Base-by-base conservation (phyloP, 2,113 vertebrate species). In the Redunca redunca region DNA sequence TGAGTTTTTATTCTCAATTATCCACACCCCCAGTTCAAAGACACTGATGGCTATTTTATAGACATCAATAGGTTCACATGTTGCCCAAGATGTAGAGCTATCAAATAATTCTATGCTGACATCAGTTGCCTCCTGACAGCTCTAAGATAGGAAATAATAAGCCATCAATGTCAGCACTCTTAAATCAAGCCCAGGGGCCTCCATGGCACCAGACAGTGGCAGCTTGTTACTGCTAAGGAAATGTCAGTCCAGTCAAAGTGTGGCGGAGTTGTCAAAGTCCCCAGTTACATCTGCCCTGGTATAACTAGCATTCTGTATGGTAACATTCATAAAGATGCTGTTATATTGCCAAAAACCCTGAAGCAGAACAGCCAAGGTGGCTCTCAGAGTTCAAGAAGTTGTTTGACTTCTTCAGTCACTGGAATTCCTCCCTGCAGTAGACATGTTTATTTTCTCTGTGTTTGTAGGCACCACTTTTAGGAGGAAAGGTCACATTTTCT, bases 101-200 rank as follows among this genome's bases (percentile, higher is more conserved):
- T 98, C 98, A 98, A 98, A 99, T 99, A 99, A 99, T 99, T 99
- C 99, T 99, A 98, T 98, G 98, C 98, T 99, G 98, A 99, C 99
- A 99, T 99, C 98, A 99, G 98, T 98, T 98, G 98, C 98, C 97
- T 99, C 93, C 92, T 99, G 99, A 99, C 99, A 99, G 99, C 98
- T 99, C 98, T 98, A 99, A 99, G 99, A 99, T 96, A 99, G 95
- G 91, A 99, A 99, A 99, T 99, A 99, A 99, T 98, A 99, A 99
- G 99, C 98, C 99, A 98, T 98, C 99, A 97, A 98, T 99, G 99
- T 99, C 99, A 99, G 99, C 98, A 92, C 98, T 99, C 99, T 99
- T 99, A 99, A 99, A 98, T 98, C 98, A 99, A 98, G 96, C 98
- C 98, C 99, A 99, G 98, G 98, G 99, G 99, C 98, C 99, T 99